Evolutionary conservation across 1,140 invertebrate species (phyloP), one percentile per base, ranked within the genome.

Genomic region (Drosophila albomicans): DNA sequence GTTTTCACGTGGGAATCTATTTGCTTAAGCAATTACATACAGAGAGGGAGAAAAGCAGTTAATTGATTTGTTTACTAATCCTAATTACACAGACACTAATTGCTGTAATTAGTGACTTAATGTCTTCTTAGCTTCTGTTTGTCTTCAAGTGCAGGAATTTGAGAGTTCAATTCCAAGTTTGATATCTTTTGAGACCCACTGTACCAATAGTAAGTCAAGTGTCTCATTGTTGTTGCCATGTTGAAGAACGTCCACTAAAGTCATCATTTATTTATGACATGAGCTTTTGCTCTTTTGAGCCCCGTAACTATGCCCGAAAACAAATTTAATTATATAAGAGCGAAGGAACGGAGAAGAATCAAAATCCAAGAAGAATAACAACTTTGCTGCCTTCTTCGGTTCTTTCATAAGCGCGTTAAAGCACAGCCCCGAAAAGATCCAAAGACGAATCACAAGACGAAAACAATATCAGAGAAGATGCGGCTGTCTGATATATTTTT

Each of bases 261-360:
- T 79, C 82, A 84, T 70, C 82, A 76, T 86, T 86, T 86, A 86
- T 86, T 86, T 86, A 82, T 86, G 82, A 79, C 82, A 81, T 79
- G 82, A 81, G 81, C 49, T 80, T 38, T 38, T 25, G 20, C 20
- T 7, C 35, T 38, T 38, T 65, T 81, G 63, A 41, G 69, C 81
- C 81, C 81, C 61, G 32, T 70, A 82, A 82, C 80, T 52, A 72
- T 75, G 81, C 45, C 75, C 70, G 52, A 81, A 85, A 75, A 72
- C 73, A 75, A 79, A 81, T 59, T 82, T 86, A 86, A 86, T 86
- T 86, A 86, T 86, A 86, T 86, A 86, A 86, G 30, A 51, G 75
- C 52, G 61, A 71, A 71, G 66, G 48, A 79, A 46, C 38, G 32
- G 59, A 63, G 49, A 35, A 67, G 28, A 59, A 65, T 30, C 52